Base-by-base conservation (phyloP, 2,113 vertebrate species). In the Gopherus evgoodei region DNA sequence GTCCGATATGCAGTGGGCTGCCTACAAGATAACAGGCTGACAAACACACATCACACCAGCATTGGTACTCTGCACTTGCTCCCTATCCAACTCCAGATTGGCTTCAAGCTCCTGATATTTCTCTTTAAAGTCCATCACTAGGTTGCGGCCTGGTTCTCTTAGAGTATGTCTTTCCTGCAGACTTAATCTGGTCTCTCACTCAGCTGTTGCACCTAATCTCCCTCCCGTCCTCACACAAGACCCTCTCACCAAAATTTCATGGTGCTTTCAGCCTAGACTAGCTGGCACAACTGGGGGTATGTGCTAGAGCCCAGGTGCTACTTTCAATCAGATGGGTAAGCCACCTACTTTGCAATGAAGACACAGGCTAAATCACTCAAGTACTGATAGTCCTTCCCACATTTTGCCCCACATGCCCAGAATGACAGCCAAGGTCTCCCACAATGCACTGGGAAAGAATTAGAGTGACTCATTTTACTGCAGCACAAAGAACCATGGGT, bases 401-500 rank as follows among this genome's bases (percentile, higher is more conserved):
- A 52, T 52, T 52, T 81, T 24, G 9, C 50, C 17, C 35, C 50
- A 81, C 8, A 75, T 53, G 72, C 11, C 65, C 81, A 87, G 78
- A 2, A 79, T 54, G 87, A 85, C 11, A 69, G 29, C 17, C 31
- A 57, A 8, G 0, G 0, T 8, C 62, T 80, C 8, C 84, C 35
- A 6, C 44, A 7, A 62, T 59, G 91, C 22, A 19, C 19, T 90
- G 47, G 29, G 90, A 84, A 17, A 93, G n/a, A 1, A 79, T n/a
- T 35, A 42, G 49, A 79, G 8, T 65, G 62, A 16, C 53, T 80
- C 44, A 69, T 87, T 38, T 42, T 75, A 13, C 9, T 92, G 81
- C 27, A 6, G 0, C n/a, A 86, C 7, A 25, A 84, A 83, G 25
- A 9, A 84, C 35, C 6, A 31, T 9, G 5, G 29, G 31, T 94